Percentiles rank a stretch among this genome's conserved stretches.
Conservation (phyloP, 2,797 vertebrate genomes). For the Chromis chromis region DNA sequence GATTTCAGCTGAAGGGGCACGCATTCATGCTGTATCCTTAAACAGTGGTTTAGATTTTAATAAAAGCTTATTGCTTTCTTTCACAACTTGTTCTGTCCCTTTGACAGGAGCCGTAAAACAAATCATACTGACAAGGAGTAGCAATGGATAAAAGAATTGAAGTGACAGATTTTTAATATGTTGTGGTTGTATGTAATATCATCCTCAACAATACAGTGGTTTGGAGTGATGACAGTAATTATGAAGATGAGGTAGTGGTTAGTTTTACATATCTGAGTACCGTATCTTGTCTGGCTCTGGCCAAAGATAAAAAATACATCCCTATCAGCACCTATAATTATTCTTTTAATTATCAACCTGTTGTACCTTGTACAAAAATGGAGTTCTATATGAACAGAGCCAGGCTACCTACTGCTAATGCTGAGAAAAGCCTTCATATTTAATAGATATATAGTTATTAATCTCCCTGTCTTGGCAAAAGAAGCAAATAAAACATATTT, state of each 20-base stretch:
- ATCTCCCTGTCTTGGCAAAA: too few species aligned
- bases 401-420: neutral
- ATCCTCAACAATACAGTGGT: neutral
- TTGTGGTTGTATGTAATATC: constrained; percentile 38
- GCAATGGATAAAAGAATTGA: constrained; percentile 21
- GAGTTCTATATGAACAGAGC: neutral
- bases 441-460: too few species aligned
- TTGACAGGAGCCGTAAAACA: constrained; percentile 39
- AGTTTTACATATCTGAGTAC: neutral
- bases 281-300: neutral
- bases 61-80: constrained; percentile 59
- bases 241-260: neutral
- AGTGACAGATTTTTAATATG: constrained; percentile 45
- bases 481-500: neutral
- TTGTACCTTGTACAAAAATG: neutral
- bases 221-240: neutral
- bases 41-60: constrained; percentile 51
- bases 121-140: constrained; percentile 35
- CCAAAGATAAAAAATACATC: neutral
- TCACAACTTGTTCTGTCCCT: constrained; percentile 46
- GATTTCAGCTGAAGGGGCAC: constrained; percentile 41
- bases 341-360: neutral
- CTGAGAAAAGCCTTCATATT: neutral
- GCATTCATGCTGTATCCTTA: constrained; percentile 29
- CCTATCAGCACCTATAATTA: too few species aligned